Percentiles rank a stretch among this genome's conserved stretches.
phyloP scores from a whole-genome alignment of 2,797 vertebrate genomes.

The Karalla daura region DNA sequence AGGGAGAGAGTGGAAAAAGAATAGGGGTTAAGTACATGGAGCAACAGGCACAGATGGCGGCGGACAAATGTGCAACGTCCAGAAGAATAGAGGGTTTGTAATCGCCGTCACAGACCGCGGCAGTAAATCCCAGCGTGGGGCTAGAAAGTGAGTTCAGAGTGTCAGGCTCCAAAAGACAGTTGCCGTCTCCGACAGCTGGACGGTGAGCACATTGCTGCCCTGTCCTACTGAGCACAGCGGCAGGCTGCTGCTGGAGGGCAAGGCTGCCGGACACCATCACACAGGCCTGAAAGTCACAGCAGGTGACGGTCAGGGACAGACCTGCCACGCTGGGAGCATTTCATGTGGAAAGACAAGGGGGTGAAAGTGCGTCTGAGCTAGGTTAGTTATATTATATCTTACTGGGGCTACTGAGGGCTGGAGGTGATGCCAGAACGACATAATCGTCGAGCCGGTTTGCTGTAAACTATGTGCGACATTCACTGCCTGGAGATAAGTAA shows the following conservation, averaged over 20 bases:
- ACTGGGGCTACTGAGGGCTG: too few relatives aligned
- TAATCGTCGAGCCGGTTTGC: too few relatives aligned
- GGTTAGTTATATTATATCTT: too few relatives aligned
- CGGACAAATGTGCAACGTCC: constrained; percentile 68
- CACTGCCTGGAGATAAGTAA: too few relatives aligned
- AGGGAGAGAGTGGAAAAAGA: constrained; percentile 59
- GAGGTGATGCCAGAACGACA: too few relatives aligned
- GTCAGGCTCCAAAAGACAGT: constrained; percentile 72
- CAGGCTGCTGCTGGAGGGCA: constrained; percentile 5
- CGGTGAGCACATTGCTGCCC: constrained; percentile 24
- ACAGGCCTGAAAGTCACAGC: constrained; percentile 29
- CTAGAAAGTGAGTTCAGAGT: constrained; percentile 42
- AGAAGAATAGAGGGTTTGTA: constrained; percentile 78
- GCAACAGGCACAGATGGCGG: constrained; percentile 74
- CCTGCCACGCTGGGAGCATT: too few relatives aligned
- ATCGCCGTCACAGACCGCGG: constrained; percentile 38
- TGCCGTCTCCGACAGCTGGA: constrained; percentile 73
- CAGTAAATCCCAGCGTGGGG: constrained; percentile 59
- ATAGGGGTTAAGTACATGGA: constrained; percentile 69
- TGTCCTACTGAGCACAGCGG: constrained; percentile 10
- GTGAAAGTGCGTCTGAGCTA: too few relatives aligned
- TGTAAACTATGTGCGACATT: too few relatives aligned
- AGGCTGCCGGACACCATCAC: too few relatives aligned
- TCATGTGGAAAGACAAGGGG: too few relatives aligned
- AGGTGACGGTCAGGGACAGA: too few relatives aligned